Base-by-base conservation (phyloP, 2,797 vertebrate genomes). In the Clamator glandarius region DNA sequence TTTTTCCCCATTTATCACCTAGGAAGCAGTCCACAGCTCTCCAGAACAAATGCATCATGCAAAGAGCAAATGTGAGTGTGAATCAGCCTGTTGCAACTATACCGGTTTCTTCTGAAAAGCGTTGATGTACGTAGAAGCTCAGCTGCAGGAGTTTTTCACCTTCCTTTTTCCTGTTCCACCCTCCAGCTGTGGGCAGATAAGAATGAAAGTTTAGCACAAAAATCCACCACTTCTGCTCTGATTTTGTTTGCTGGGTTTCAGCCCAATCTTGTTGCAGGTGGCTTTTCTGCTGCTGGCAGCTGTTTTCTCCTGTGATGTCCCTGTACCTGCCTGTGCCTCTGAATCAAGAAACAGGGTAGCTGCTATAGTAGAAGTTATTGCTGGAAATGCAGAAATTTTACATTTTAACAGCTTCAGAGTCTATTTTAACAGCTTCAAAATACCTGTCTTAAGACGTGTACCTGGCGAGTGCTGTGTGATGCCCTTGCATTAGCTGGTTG, bases 101-200 rank as follows among this genome's bases (percentile, higher is more conserved):
- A 6, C 61, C 24, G 33, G 2, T 66, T 75, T 72, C 9, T 72
- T n/a, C 68, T 52, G 23, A 39, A 83, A 87, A 75, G 58, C 73
- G 85, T 75, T 84, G 42, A 51, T 86, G 6, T 29, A 26, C 25
- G 42, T 52, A 48, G 84, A 93, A 84, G 78, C 68, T 87, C 83
- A 92, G 84, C 77, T 87, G 80, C 52, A 44, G 70, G 23, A 31
- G 35, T 59, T 59, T 42, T 91, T 87, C 74, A 61, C 67, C 39
- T 88, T 93, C 62, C 39, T 86, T 77, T 85, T 84, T 84, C 69
- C 79, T 80, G n/a, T 87, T 84, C 63, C 54, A 57, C 62, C 46
- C 66, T 94, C 62, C 64, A 70, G 62, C 50, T 35, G 9, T 3
- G 18, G 48, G 23, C 69, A 62, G 25, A 48, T 79, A 81, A 89